Evolutionary conservation across 2,113 vertebrate genomes (phyloP).

Genomic region (Abramis brama): DNA sequence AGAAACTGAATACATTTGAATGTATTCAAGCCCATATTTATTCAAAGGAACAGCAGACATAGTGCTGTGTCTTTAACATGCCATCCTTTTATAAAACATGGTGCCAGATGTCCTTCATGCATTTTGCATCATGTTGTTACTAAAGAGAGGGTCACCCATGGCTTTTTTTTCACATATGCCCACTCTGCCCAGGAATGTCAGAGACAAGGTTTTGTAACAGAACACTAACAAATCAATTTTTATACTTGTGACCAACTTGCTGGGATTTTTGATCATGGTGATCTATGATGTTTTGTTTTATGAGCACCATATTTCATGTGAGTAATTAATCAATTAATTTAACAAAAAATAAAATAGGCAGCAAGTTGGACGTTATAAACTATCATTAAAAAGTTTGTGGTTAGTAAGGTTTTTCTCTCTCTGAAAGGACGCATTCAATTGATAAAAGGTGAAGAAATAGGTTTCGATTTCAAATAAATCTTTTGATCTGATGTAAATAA

Average conservation of each 20-base stretch:
- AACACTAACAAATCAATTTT: not conserved
- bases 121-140: slow-evolving; percentile 8
- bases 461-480: too few species aligned
- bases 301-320: too few species aligned
- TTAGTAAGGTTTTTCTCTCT: too few species aligned
- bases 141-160: slow-evolving; percentile 20
- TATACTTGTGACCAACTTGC: not conserved
- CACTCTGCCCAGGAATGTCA: not conserved
- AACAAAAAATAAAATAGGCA: too few species aligned
- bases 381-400: too few species aligned
- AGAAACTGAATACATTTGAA: slow-evolving; percentile 64
- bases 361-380: too few species aligned
- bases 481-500: too few species aligned
- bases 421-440: not conserved
- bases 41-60: slow-evolving; percentile 12
- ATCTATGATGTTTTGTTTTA: not conserved
- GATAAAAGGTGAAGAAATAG: not conserved
- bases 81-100: not conserved
- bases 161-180: not conserved
- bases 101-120: slow-evolving; percentile 4
- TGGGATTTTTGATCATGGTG: not conserved
- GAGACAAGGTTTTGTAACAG: not conserved
- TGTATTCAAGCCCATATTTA: slow-evolving; percentile 50
- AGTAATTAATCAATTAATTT: too few species aligned
- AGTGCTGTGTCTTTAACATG: slow-evolving; percentile 56